Percentiles rank a stretch among this genome's conserved stretches.
These are phyloP conservation scores for Zeugodacus cucurbitae DNA, from an alignment of 1,140 invertebrate genomes.

Conservation along the genomic window DNA sequence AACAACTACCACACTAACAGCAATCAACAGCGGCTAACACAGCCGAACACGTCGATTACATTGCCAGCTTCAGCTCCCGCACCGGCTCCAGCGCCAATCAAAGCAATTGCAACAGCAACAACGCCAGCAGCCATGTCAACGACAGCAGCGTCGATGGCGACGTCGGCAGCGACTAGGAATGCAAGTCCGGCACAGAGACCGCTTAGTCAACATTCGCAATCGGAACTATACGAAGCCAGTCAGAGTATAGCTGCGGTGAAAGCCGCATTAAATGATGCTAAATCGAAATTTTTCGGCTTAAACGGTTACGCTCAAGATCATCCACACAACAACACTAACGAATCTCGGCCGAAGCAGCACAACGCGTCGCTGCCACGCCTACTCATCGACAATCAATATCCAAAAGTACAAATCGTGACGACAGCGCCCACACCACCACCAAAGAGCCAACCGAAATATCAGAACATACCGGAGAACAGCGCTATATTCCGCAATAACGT, in stretches of 20 bases:
- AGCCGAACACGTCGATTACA: neutral
- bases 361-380: neutral
- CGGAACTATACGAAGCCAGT: constrained; percentile 52
- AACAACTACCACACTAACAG: constrained; percentile 37
- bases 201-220: constrained; percentile 47
- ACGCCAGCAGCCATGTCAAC: neutral
- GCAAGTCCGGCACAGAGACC: constrained; percentile 39
- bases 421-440: constrained; percentile 34
- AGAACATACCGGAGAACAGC: constrained; percentile 54
- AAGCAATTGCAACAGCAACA: too few species aligned
- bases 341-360: constrained; percentile 36
- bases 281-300: constrained; percentile 64
- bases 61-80: constrained; percentile 3
- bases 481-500: constrained; percentile 43
- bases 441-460: constrained; percentile 48
- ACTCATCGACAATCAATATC: constrained; percentile 33
- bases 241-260: constrained; percentile 62
- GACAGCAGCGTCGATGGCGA: neutral
- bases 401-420: constrained; percentile 46
- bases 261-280: constrained; percentile 61
- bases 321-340: neutral
- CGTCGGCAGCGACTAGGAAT: neutral
- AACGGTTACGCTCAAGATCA: constrained; percentile 51
- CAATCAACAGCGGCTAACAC: constrained; percentile 4
- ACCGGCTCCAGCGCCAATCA: neutral